Evolutionary conservation across 2,888 invertebrate genomes (phyloP).

Genomic region (Anaspis maculata): DNA sequence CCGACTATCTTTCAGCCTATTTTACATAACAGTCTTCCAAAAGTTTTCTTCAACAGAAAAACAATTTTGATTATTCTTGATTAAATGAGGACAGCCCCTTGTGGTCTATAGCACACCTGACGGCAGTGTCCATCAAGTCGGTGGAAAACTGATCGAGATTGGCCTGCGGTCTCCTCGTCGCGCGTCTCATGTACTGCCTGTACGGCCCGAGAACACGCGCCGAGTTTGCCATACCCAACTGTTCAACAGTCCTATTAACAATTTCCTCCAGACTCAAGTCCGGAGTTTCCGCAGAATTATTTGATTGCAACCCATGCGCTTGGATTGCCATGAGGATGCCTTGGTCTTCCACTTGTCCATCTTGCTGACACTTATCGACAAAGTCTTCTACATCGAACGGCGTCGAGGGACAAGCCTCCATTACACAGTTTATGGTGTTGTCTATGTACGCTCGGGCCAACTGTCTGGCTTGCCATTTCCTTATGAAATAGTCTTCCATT

Average conservation of each 20-base stretch:
- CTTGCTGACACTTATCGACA: constrained; percentile 48
- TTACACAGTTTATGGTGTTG: constrained; percentile 59
- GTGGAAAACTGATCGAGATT: constrained; percentile 11
- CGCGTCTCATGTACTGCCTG: constrained; percentile 25
- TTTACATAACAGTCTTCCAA: no score
- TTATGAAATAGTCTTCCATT: constrained; percentile 37
- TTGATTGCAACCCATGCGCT: constrained; percentile 54
- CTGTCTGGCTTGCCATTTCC: constrained; percentile 61
- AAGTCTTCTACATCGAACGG: constrained; percentile 45
- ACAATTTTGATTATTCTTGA: no score
- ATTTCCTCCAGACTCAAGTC: constrained; percentile 4
- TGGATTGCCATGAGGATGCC: constrained; percentile 69
- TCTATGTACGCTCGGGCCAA: constrained; percentile 58
- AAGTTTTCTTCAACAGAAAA: no score
- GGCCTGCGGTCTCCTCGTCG: constrained; percentile 16
- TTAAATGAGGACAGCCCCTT: constrained; percentile 53
- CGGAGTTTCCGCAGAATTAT: constrained; percentile 21
- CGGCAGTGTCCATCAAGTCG: constrained; percentile 64
- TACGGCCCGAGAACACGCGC: constrained; percentile 16
- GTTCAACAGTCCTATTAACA: not conserved
- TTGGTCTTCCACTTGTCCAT: constrained; percentile 58
- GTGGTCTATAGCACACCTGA: constrained; percentile 64
- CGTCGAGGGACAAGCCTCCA: constrained; percentile 49
- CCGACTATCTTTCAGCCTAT: no score
- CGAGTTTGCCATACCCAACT: constrained; percentile 3